Evolutionary conservation across 1,140 invertebrate genomes (phyloP).

Genomic region (Pogonus chalceus): DNA sequence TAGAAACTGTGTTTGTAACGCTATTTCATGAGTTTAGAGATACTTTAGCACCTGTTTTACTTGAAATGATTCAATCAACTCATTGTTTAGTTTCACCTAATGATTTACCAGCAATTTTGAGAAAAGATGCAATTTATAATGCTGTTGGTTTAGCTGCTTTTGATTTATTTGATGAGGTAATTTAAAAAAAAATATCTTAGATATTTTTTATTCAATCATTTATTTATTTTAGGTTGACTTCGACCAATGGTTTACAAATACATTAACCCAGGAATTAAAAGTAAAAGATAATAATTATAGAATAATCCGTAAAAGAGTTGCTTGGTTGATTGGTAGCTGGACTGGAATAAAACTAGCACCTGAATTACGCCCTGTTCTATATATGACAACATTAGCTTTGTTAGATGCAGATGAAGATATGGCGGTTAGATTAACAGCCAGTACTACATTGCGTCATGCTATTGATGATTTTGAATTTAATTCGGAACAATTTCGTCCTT

Average conservation of each 20-base stretch:
- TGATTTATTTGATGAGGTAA: constrained; percentile 84
- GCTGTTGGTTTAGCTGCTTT: constrained; percentile 82
- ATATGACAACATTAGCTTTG: constrained; percentile 65
- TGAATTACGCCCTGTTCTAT: constrained; percentile 67
- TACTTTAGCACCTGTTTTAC: constrained; percentile 59
- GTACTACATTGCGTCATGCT: constrained; percentile 59
- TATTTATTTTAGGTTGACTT: constrained; percentile 62
- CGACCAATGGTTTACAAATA: constrained; percentile 83
- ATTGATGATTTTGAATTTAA: constrained; percentile 91
- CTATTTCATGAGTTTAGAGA: constrained; percentile 72
- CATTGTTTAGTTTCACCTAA: constrained; percentile 50
- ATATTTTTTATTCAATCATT: constrained; percentile 12
- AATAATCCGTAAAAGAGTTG: constrained; percentile 78
- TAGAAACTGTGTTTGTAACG: constrained; percentile 73
- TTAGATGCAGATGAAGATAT: constrained; percentile 65
- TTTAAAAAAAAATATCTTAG: constrained; percentile 12
- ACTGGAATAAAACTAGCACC: constrained; percentile 75
- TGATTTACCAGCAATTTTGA: constrained; percentile 66
- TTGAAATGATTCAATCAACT: constrained; percentile 59
- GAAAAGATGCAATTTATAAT: constrained; percentile 93
- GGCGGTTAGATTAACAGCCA: constrained; percentile 73
- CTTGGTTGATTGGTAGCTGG: constrained; percentile 79
- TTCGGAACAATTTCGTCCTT: constrained; percentile 73
- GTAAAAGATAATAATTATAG: constrained; percentile 75
- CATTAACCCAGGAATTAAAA: constrained; percentile 71